A percentile compares a stretch with the other conserved stretches of the same genome.
Evolutionary conservation across 2,113 vertebrate genomes (phyloP).

Genomic region (Emberiza fucata): DNA sequence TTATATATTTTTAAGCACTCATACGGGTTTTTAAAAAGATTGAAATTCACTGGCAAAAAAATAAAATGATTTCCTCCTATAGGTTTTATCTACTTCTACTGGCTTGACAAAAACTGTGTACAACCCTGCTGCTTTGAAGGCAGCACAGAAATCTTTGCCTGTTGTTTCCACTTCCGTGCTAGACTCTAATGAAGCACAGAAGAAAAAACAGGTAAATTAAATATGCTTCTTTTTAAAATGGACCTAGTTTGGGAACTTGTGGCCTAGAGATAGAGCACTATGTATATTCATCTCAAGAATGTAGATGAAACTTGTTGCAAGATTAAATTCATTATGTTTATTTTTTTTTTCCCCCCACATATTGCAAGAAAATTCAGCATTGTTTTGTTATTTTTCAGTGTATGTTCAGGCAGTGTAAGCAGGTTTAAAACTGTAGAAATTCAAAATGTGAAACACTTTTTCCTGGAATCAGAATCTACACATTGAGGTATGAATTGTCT

Average conservation of each 20-base stretch:
- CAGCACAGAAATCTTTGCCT: conserved; percentile 83
- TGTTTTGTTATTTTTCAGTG: not conserved
- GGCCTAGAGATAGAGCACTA: not conserved
- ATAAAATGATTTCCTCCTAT: conserved; percentile 69
- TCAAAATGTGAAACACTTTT: not conserved
- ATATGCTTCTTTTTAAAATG: conserved; percentile 47
- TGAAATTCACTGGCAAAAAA: conserved; percentile 61
- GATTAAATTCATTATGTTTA: not conserved
- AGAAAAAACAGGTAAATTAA: conserved; percentile 90
- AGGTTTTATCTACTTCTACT: conserved; percentile 93
- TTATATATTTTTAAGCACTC: conserved; percentile 27
- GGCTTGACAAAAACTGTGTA: conserved; percentile 98
- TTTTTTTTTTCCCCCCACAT: not conserved
- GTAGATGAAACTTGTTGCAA: not conserved
- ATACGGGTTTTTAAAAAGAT: not conserved
- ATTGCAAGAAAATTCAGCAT: not conserved
- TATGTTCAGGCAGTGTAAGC: not conserved
- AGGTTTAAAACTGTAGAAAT: not conserved
- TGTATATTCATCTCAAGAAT: not conserved
- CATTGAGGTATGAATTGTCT: not conserved
- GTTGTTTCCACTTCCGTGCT: conserved; percentile 70
- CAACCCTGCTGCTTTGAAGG: conserved; percentile 92
- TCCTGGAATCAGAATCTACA: not conserved
- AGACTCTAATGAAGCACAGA: conserved; percentile 86
- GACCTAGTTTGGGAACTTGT: conserved; percentile 10